Conservation (phyloP, 1,140 invertebrate species). For the Panagrolaimus sp. region DNA sequence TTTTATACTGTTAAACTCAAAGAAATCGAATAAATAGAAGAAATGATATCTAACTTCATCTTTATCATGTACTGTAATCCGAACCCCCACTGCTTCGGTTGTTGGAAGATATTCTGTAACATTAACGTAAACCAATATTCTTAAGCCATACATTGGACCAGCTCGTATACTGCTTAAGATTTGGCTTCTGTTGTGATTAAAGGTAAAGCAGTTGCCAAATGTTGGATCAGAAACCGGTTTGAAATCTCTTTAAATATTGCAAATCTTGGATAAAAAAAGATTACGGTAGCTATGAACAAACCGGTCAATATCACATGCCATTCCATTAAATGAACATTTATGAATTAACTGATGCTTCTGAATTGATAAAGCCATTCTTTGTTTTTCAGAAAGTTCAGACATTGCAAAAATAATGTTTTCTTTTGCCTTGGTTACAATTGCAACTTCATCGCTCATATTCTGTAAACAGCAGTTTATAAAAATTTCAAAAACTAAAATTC, state of each 20-base stretch:
- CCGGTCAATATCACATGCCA: conserved; percentile 50
- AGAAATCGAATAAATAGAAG: no score
- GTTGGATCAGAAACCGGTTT: conserved; percentile 34
- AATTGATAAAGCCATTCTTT: conserved; percentile 38
- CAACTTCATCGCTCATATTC: conserved; percentile 52
- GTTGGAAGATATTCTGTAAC: conserved; percentile 48
- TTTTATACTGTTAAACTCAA: no score
- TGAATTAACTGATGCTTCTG: conserved; percentile 46
- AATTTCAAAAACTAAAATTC: neutral
- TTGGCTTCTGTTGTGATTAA: conserved; percentile 42
- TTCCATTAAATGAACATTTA: conserved; percentile 51
- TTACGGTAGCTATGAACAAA: no score
- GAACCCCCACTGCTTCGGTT: conserved; percentile 44
- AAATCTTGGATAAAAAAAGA: no score
- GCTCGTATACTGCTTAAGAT: conserved; percentile 42
- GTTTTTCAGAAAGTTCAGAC: conserved; percentile 39
- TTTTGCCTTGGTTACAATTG: conserved; percentile 49
- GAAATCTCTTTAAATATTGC: no score
- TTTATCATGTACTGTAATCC: conserved; percentile 48
- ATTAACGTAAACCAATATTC: conserved; percentile 47
- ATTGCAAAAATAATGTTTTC: conserved; percentile 54
- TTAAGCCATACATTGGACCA: conserved; percentile 39
- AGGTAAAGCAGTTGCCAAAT: conserved; percentile 46
- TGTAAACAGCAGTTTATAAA: conserved; percentile 18
- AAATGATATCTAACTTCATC: no score